Base-by-base conservation (phyloP, 2,888 invertebrate species). In the Chrysolina americana region DNA sequence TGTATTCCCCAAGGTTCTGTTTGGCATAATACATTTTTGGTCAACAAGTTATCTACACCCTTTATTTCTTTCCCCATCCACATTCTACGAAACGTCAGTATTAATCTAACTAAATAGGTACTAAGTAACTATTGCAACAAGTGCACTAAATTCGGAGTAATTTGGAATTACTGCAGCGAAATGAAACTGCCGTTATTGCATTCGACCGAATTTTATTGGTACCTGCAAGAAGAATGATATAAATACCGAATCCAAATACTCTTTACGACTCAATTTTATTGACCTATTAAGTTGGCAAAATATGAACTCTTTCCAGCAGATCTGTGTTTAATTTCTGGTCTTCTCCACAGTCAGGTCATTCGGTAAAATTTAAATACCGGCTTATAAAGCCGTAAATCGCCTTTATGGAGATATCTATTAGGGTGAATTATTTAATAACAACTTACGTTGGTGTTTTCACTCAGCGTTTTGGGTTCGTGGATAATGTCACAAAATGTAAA, bases 241-340 rank as follows among this genome's bases (percentile, higher is more conserved):
- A 41, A 63, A 70, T 41, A 70, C 8, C 53, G 48, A 56, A 19
- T 56, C 23, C 69, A 47, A 69, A 69, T 44, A 11, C 41, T 62
- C 47, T 70, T 70, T 48, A 70, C 63, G 47, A 48, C 36, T 56
- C 36, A 28, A 63, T 70, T 70, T 63, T 63, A 70, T 63, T 28
- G 41, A 28, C 17, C 70, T 15, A 63, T 70, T 70, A 63, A 70
- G 48, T 63, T 48, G 47, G 63, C 70, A 70, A 70, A 70, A 70
- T 62, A 63, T 70, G 70, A 70, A 70, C 63, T 64, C 62, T 50
- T 70, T 70, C 50, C 47, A 48, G 48, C 41, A 62, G 63, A 13
- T 23, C 63, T 36, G 36, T 63, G 47, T 70, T 70, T 63, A 63
- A 64, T 62, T 69, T 70, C 63, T 64, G 50, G 50, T 23, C 36